phyloP scores from a whole-genome alignment of 2,113 vertebrate genomes.

The Aspiorhynchus laticeps region DNA sequence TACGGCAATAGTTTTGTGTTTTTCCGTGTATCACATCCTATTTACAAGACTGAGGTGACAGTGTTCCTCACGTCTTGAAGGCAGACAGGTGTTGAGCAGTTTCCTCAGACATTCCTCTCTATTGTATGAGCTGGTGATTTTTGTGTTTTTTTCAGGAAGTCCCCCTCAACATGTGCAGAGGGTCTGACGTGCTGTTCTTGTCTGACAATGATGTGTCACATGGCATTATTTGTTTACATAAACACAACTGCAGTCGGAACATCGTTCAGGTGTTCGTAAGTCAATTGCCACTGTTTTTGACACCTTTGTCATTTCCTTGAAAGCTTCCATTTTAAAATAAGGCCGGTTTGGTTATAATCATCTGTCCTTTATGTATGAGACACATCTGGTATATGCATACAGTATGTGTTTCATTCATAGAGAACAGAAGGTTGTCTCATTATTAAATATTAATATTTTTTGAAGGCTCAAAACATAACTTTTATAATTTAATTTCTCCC shows the following conservation, averaged over 20 bases:
- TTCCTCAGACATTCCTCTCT: constrained; percentile 63
- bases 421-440: neutral
- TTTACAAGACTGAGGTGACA: constrained; percentile 60
- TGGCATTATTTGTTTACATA: neutral
- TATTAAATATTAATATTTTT: neutral
- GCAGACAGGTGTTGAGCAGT: constrained; percentile 78
- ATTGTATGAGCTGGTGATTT: constrained; percentile 55
- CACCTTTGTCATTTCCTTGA: neutral
- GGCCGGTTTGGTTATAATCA: neutral
- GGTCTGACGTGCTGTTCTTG: constrained; percentile 31
- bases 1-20: neutral
- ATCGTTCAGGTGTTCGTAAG: neutral
- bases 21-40: constrained; percentile 68
- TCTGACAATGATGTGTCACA: constrained; percentile 36
- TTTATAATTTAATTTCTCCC: no score
- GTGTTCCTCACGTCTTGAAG: constrained; percentile 57
- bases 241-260: neutral
- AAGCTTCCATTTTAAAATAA: neutral
- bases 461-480: no score
- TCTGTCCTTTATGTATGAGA: neutral
- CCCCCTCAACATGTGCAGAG: constrained; percentile 49
- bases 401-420: neutral
- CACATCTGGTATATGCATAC: neutral
- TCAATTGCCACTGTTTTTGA: neutral
- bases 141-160: constrained; percentile 65